These are phyloP conservation scores for Darevskia nairensis DNA, from an alignment of 2,797 vertebrate species.

Conservation along the genomic window DNA sequence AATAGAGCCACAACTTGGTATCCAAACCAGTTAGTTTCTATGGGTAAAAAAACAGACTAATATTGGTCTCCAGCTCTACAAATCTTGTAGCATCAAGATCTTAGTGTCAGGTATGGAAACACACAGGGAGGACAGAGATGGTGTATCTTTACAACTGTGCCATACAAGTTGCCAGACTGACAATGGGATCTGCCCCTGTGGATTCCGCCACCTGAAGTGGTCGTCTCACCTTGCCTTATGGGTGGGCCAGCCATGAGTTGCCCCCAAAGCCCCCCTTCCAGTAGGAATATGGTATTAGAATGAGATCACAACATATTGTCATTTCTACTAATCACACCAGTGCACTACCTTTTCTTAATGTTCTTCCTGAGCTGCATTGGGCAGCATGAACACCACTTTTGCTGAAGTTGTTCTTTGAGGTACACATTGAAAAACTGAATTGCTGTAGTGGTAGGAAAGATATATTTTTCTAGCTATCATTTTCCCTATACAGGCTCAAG, in stretches of 20 bases:
- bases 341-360: background rate
- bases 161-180: background rate
- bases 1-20: background rate
- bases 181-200: background rate
- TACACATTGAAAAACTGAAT: background rate
- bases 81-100: background rate
- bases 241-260: background rate
- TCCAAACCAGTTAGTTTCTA: background rate
- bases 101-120: background rate
- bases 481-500: background rate
- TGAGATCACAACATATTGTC: background rate
- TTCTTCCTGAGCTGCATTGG: background rate
- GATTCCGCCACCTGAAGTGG: no score
- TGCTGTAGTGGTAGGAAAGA: background rate
- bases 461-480: slow-evolving; percentile 14
- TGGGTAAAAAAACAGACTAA: no score
- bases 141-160: background rate
- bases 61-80: background rate
- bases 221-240: background rate
- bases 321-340: background rate
- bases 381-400: background rate
- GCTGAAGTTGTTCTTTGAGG: background rate
- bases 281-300: background rate
- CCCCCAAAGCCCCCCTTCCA: background rate
- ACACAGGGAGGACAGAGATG: background rate